Evolutionary conservation across 2,113 vertebrate species (phyloP).

Genomic region (Tragulus kanchil): DNA sequence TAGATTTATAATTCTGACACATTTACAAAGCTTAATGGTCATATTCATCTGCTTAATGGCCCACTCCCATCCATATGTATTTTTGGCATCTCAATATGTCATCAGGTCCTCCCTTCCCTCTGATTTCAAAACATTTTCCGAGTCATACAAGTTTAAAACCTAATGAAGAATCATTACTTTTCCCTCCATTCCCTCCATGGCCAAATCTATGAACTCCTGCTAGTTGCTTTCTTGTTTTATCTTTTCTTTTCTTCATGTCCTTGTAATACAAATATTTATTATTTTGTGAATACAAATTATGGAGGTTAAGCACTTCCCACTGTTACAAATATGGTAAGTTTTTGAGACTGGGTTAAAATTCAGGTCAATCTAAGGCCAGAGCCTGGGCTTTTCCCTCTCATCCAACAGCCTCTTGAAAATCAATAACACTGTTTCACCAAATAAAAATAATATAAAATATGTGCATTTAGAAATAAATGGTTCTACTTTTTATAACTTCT

Average conservation of each 20-base stretch:
- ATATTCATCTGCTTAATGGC: neutral
- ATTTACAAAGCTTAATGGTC: neutral
- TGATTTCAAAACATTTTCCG: neutral
- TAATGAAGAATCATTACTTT: neutral
- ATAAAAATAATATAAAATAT: constrained; percentile 11
- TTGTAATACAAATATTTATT: neutral
- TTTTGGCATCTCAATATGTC: neutral
- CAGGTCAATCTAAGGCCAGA: neutral
- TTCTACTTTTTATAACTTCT: no score
- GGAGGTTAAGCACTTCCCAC: neutral
- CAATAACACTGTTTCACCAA: neutral
- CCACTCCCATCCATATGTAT: neutral
- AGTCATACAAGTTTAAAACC: neutral
- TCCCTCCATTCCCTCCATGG: neutral
- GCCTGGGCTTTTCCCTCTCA: neutral
- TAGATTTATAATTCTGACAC: neutral
- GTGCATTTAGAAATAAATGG: neutral
- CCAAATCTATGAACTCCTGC: neutral
- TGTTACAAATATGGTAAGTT: neutral
- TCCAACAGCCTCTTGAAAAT: constrained; percentile 6
- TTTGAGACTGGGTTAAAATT: neutral
- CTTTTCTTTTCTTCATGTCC: neutral
- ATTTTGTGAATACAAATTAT: constrained; percentile 37
- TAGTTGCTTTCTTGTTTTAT: constrained; percentile 6
- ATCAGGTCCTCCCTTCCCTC: neutral